Conservation (phyloP, 2,888 invertebrate genomes). For the Leptopilina drosophilae region DNA sequence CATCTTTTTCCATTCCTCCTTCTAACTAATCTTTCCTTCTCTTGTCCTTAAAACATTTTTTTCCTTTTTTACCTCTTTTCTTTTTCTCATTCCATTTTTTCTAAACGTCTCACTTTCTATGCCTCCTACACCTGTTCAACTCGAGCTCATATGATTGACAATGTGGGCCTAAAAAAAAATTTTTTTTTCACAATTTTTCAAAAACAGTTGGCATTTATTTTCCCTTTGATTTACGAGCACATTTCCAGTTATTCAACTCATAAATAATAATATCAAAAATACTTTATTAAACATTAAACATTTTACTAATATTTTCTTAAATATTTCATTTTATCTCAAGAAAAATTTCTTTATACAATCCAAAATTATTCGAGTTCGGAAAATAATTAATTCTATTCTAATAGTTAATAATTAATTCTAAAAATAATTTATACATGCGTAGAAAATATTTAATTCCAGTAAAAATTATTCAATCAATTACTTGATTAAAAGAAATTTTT, state of each 20-base stretch:
- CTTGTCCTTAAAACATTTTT: constrained; percentile 46
- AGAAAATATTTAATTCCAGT: too few species aligned
- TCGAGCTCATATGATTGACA: background rate
- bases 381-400: too few species aligned
- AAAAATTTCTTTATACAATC: too few species aligned
- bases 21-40: constrained; percentile 38
- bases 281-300: too few species aligned
- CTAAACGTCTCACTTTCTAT: constrained; percentile 50
- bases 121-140: constrained; percentile 65
- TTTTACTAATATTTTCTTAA: too few species aligned
- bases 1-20: constrained; percentile 47
- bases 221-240: background rate
- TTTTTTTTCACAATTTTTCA: background rate
- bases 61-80: constrained; percentile 28
- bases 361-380: too few species aligned
- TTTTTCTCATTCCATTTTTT: constrained; percentile 44
- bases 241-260: background rate
- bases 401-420: too few species aligned
- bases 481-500: too few species aligned
- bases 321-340: too few species aligned
- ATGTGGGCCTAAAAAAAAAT: background rate
- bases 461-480: too few species aligned
- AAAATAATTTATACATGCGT: too few species aligned
- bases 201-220: background rate
- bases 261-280: background rate